phyloP scores from a whole-genome alignment of 2,888 invertebrate species.

The Falcaria lacertinaria region DNA sequence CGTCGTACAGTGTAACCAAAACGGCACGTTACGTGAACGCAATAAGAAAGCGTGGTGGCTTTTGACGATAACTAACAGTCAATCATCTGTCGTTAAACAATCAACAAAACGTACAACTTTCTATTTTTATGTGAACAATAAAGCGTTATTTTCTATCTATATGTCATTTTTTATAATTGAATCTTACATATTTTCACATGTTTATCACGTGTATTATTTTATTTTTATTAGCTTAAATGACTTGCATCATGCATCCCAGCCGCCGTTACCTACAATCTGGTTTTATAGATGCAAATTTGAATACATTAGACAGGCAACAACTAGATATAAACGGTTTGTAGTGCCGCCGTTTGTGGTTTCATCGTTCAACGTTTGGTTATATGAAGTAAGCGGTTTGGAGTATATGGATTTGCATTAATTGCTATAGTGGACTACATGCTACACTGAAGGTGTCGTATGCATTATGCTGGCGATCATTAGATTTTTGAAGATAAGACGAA shows the following conservation, averaged over 20 bases:
- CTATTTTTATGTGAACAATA: slow-evolving; percentile 43
- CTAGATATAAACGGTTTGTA: neutral
- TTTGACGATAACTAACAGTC: slow-evolving; percentile 41
- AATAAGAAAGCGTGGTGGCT: slow-evolving; percentile 38
- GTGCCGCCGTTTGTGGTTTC: neutral
- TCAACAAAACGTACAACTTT: slow-evolving; percentile 43
- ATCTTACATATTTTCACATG: neutral
- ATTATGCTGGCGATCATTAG: too few species aligned
- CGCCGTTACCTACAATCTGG: neutral
- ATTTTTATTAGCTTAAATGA: neutral
- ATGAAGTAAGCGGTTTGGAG: too few species aligned
- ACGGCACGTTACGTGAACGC: slow-evolving; percentile 1
- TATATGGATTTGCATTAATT: too few species aligned
- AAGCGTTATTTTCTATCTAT: slow-evolving; percentile 13
- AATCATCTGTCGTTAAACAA: slow-evolving; percentile 57
- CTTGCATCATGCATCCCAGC: neutral
- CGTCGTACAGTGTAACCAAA: neutral
- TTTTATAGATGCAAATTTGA: neutral
- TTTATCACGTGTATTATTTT: neutral
- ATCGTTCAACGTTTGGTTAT: neutral
- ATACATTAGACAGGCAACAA: neutral
- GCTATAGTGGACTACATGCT: too few species aligned
- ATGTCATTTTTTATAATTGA: slow-evolving; percentile 12
- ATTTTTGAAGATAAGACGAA: too few species aligned
- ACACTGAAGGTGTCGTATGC: too few species aligned